These are phyloP conservation scores for Trissolcus basalis DNA, from an alignment of 1,140 invertebrate genomes.

Conservation along the genomic window DNA sequence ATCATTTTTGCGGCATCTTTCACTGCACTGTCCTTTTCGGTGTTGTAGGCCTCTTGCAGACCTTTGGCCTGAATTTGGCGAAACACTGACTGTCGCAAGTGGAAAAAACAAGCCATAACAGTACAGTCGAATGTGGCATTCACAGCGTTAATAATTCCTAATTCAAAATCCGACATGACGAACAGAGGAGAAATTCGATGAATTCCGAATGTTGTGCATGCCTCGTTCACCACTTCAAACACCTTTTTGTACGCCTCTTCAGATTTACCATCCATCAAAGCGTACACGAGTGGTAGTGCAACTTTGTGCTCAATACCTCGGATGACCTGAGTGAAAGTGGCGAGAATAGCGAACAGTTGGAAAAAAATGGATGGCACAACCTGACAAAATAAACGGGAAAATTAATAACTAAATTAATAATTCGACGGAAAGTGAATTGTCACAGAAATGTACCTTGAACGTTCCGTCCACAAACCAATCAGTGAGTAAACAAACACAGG, in stretches of 20 bases:
- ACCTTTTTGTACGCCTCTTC: not conserved
- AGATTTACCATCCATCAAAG: not conserved
- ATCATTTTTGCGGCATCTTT: slow-evolving; percentile 1
- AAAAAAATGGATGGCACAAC: not conserved
- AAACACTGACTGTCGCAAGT: slow-evolving; percentile 9
- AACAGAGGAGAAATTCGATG: slow-evolving; percentile 1
- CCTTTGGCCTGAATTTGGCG: slow-evolving; percentile 8
- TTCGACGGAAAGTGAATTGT: not conserved
- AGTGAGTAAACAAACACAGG: no score
- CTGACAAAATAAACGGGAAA: not conserved
- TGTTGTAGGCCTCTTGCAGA: not conserved
- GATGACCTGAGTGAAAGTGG: not conserved
- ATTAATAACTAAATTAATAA: not conserved
- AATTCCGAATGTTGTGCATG: not conserved
- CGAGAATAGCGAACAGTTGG: not conserved
- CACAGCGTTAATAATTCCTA: slow-evolving; percentile 2
- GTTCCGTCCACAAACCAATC: slow-evolving; percentile 14
- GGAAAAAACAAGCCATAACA: not conserved
- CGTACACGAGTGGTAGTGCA: not conserved
- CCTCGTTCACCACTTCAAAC: slow-evolving; percentile 1
- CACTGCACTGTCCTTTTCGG: not conserved
- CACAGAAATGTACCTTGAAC: slow-evolving; percentile 6
- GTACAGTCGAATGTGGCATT: not conserved
- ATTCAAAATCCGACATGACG: slow-evolving; percentile 7
- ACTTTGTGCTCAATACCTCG: not conserved